Percentiles rank a stretch among this genome's conserved stretches.
Evolutionary conservation across 2,113 vertebrate species (phyloP).

Genomic region (Colinus virginianus): DNA sequence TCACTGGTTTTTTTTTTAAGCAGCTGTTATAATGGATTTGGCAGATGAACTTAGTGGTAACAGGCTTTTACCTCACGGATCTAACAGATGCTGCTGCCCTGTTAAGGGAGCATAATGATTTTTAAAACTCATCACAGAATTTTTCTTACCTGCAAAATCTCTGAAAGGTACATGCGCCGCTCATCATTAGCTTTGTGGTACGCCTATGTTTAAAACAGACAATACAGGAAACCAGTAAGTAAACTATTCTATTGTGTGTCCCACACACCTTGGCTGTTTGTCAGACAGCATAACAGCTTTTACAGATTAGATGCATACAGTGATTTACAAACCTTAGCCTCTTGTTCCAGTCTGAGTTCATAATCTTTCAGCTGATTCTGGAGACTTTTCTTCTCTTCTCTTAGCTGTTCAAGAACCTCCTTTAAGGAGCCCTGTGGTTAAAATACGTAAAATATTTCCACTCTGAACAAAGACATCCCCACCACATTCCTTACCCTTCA

Average conservation of each 20-base stretch:
- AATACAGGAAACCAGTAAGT: neutral
- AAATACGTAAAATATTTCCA: slow-evolving; percentile 37
- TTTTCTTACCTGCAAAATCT: slow-evolving; percentile 85
- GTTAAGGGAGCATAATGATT: neutral
- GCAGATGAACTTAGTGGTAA: neutral
- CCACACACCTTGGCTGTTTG: neutral
- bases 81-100: neutral
- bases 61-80: neutral
- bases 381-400: slow-evolving; percentile 81
- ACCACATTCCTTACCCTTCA: neutral
- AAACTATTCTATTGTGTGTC: neutral
- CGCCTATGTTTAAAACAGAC: slow-evolving; percentile 71
- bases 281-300: neutral
- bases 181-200: slow-evolving; percentile 87
- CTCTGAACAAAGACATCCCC: neutral
- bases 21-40: neutral
- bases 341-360: slow-evolving; percentile 82
- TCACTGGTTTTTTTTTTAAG: neutral
- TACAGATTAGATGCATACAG: neutral
- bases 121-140: neutral
- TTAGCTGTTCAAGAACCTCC: slow-evolving; percentile 81
- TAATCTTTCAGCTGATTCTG: slow-evolving; percentile 85
- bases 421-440: slow-evolving; percentile 81
- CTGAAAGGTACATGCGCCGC: slow-evolving; percentile 77
- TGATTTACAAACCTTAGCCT: slow-evolving; percentile 84